Conservation (phyloP, 1,140 invertebrate genomes). For the Drosophila nasuta region DNA sequence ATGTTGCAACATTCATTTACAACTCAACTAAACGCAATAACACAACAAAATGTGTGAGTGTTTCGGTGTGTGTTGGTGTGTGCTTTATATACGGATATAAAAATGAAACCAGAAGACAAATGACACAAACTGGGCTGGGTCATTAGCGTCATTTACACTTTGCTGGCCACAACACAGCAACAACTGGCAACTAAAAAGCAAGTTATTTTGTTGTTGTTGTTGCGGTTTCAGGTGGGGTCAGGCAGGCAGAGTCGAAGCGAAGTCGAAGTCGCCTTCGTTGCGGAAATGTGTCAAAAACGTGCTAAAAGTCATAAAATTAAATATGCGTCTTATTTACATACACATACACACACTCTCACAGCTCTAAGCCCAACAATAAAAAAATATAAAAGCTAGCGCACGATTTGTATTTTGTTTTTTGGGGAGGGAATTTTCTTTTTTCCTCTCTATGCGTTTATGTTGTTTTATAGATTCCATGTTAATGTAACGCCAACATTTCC, state of each 20-base stretch:
- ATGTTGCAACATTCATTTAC: slow-evolving; percentile 60
- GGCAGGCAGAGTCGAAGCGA: neutral
- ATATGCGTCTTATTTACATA: slow-evolving; percentile 81
- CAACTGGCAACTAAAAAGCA: slow-evolving; percentile 28
- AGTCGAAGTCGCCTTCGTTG: slow-evolving; percentile 38
- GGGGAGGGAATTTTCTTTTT: slow-evolving; percentile 53
- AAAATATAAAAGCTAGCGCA: slow-evolving; percentile 41
- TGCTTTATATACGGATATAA: slow-evolving; percentile 17
- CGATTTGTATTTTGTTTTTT: slow-evolving; percentile 32
- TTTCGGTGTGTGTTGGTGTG: neutral
- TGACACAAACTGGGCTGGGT: slow-evolving; percentile 79
- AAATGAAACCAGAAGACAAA: slow-evolving; percentile 60
- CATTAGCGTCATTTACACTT: slow-evolving; percentile 83
- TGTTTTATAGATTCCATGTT: slow-evolving; percentile 22
- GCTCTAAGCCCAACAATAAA: slow-evolving; percentile 48
- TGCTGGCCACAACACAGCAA: slow-evolving; percentile 43
- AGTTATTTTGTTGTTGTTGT: slow-evolving; percentile 25
- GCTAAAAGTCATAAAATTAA: slow-evolving; percentile 84
- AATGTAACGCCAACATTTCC: slow-evolving; percentile 17
- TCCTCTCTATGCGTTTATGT: slow-evolving; percentile 50
- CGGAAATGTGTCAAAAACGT: slow-evolving; percentile 84
- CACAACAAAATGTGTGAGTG: slow-evolving; percentile 7
- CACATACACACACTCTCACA: slow-evolving; percentile 18
- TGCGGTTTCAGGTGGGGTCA: slow-evolving; percentile 11
- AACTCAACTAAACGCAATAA: slow-evolving; percentile 52